Evolutionary conservation across 1,140 invertebrate species (phyloP).

Genomic region (Helicoverpa zea): DNA sequence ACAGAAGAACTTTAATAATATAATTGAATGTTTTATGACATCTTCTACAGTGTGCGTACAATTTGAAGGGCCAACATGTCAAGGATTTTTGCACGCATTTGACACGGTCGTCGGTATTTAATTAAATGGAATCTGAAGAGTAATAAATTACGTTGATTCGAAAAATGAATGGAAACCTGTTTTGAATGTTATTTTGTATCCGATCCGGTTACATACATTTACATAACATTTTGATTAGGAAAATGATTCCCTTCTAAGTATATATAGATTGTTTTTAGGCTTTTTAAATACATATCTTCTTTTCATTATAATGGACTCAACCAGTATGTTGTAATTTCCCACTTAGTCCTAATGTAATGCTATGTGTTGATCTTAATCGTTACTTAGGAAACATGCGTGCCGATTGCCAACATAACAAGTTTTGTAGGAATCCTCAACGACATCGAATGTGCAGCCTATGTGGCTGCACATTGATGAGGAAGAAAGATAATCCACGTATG

Average conservation of each 20-base stretch:
- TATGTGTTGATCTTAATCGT: conserved; percentile 14
- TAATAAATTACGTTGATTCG: neutral
- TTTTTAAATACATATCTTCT: too few relatives aligned
- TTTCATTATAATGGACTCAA: neutral
- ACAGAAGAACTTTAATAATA: conserved; percentile 23
- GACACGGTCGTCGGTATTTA: neutral
- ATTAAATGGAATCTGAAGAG: conserved; percentile 8
- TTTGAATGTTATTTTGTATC: too few relatives aligned
- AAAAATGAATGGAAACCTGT: too few relatives aligned
- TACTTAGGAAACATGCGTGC: neutral
- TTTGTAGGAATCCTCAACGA: neutral
- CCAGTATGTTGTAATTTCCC: neutral
- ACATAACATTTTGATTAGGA: too few relatives aligned
- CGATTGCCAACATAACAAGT: neutral
- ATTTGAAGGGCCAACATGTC: neutral
- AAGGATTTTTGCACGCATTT: neutral
- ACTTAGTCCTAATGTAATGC: neutral
- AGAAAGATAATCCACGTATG: too few relatives aligned
- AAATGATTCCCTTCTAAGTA: too few relatives aligned
- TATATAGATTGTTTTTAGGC: too few relatives aligned
- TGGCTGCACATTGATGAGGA: too few relatives aligned
- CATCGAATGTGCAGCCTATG: neutral
- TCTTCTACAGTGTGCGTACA: neutral
- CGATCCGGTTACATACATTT: neutral
- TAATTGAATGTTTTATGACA: conserved; percentile 25